Evolutionary conservation across 2,888 invertebrate genomes (phyloP).

Genomic region (Melangyna quadrimaculata): DNA sequence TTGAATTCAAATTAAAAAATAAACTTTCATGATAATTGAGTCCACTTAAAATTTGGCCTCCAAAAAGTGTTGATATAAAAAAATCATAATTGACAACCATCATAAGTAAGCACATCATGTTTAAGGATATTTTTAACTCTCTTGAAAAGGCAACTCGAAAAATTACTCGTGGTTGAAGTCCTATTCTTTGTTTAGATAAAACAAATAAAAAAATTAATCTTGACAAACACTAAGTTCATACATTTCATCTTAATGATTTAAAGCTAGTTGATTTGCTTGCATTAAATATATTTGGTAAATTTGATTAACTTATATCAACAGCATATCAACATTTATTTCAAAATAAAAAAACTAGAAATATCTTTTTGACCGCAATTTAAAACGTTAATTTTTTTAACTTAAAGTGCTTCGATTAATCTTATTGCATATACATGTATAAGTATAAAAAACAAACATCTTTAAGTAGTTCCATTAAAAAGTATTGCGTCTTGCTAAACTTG

Average conservation of each 20-base stretch:
- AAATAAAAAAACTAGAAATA: background rate
- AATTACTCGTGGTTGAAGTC: too few species aligned
- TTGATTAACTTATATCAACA: background rate
- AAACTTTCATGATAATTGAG: too few species aligned
- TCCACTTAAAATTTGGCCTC: too few species aligned
- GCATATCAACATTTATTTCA: background rate
- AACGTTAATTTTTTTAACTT: background rate
- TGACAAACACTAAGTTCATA: too few species aligned
- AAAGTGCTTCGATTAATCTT: background rate
- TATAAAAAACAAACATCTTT: background rate
- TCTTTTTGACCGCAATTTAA: background rate
- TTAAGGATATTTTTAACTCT: too few species aligned
- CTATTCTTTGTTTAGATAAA: too few species aligned
- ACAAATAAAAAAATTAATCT: too few species aligned
- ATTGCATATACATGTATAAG: background rate
- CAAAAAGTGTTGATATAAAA: too few species aligned
- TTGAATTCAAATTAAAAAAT: too few species aligned
- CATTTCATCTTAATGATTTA: background rate
- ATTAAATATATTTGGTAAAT: background rate
- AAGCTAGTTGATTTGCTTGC: background rate
- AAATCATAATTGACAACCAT: too few species aligned
- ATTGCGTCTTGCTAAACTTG: background rate
- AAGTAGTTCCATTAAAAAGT: background rate
- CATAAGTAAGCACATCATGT: too few species aligned
- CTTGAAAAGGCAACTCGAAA: too few species aligned